Evolutionary conservation across 2,797 vertebrate genomes (phyloP).

Genomic region (Pogonophryne albipinna): DNA sequence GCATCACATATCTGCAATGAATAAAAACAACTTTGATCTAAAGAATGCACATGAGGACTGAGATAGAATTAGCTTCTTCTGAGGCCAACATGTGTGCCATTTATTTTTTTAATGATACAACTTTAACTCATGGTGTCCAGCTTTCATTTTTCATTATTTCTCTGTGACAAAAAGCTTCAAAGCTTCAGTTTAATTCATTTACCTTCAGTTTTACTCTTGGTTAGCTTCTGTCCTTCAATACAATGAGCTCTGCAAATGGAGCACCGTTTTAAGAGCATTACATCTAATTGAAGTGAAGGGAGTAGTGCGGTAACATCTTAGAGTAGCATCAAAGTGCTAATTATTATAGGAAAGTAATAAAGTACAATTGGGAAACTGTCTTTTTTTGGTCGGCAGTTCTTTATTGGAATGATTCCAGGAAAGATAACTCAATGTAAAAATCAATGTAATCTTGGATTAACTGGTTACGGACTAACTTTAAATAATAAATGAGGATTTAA

Average conservation of each 20-base stretch:
- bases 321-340: neutral
- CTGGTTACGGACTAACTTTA: conserved; percentile 19
- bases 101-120: neutral
- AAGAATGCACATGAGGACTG: neutral
- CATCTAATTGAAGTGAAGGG: neutral
- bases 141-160: neutral
- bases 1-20: conserved; percentile 10
- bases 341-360: neutral
- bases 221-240: neutral
- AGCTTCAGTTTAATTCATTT: neutral
- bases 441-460: neutral
- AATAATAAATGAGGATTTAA: conserved; percentile 28
- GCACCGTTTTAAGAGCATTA: neutral
- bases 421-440: neutral
- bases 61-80: neutral
- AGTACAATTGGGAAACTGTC: neutral
- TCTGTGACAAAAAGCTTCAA: neutral
- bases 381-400: neutral
- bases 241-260: neutral
- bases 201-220: neutral
- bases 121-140: neutral
- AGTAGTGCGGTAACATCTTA: neutral
- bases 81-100: neutral
- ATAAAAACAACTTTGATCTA: neutral
- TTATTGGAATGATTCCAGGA: neutral